A percentile compares a stretch with the other conserved stretches of the same genome.
Conservation (phyloP, 1,140 invertebrate genomes). For the Meteorus sp. region DNA sequence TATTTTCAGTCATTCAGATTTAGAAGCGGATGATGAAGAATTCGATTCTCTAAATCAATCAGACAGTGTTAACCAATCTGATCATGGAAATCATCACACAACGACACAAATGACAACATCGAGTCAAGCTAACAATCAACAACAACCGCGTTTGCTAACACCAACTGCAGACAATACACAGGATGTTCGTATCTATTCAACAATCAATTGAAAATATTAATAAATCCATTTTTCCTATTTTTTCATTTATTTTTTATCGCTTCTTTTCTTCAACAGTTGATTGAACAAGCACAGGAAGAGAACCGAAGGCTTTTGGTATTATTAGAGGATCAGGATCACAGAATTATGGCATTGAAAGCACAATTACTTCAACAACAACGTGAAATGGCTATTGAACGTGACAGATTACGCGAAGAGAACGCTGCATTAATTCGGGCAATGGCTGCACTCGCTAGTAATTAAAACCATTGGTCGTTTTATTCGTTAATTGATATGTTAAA, state of each 20-base stretch:
- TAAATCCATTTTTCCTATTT: no score
- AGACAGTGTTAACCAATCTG: slow-evolving; percentile 46
- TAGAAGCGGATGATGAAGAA: slow-evolving; percentile 68
- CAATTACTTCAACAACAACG: slow-evolving; percentile 46
- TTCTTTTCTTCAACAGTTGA: slow-evolving; percentile 47
- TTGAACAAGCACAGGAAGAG: slow-evolving; percentile 62
- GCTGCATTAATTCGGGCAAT: slow-evolving; percentile 60
- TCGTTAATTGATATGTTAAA: neutral
- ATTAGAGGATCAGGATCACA: slow-evolving; percentile 62
- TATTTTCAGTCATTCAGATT: slow-evolving; percentile 61
- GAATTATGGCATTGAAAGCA: slow-evolving; percentile 61
- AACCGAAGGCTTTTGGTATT: slow-evolving; percentile 61
- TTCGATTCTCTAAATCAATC: slow-evolving; percentile 56
- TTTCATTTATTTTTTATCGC: no score
- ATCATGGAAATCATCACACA: slow-evolving; percentile 44
- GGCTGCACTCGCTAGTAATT: slow-evolving; percentile 53
- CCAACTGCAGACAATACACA: slow-evolving; percentile 53
- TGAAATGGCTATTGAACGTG: slow-evolving; percentile 58
- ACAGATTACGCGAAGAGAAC: slow-evolving; percentile 61
- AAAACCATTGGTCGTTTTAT: slow-evolving; percentile 24
- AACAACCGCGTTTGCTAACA: slow-evolving; percentile 45
- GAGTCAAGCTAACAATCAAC: no score
- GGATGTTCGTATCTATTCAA: no score
- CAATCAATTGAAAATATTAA: no score
- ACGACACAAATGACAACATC: slow-evolving; percentile 34